Percentiles rank a stretch among this genome's conserved stretches.
Conservation (phyloP, 2,113 vertebrate species). For the Phycodurus eques region DNA sequence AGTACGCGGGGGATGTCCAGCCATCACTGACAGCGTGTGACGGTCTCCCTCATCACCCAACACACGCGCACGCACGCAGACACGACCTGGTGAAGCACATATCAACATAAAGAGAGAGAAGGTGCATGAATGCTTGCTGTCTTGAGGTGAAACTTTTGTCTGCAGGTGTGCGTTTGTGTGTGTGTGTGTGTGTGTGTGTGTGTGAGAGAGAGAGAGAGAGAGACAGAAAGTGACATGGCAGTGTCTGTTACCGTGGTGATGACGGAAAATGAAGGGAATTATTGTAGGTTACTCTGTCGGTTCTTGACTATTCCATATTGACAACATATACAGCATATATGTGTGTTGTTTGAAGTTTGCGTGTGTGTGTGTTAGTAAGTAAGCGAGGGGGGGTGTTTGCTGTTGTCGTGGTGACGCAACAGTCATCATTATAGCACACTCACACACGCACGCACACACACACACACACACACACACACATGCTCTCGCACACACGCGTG, state of each 20-base stretch:
- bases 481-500: slow-evolving; percentile 12
- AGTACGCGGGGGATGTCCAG: slow-evolving; percentile 28
- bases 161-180: background rate
- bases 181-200: no score
- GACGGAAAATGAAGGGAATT: background rate
- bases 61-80: slow-evolving; percentile 19
- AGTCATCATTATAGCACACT: slow-evolving; percentile 42
- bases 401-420: slow-evolving; percentile 54
- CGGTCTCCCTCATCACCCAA: slow-evolving; percentile 5
- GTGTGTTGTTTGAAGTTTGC: background rate
- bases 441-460: slow-evolving; percentile 4
- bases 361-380: slow-evolving; percentile 15
- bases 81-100: slow-evolving; percentile 2
- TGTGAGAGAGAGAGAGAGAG: no score
- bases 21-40: slow-evolving; percentile 47
- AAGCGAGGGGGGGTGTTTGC: slow-evolving; percentile 37
- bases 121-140: background rate
- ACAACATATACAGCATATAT: background rate
- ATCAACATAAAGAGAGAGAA: no score
- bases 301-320: slow-evolving; percentile 1
- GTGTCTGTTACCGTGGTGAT: background rate
- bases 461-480: slow-evolving; percentile 15
- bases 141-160: background rate
- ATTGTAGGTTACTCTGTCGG: background rate
- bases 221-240: background rate